Percentiles rank a stretch among this genome's conserved stretches.
phyloP scores from a whole-genome alignment of 2,113 vertebrate genomes.

The Sinosuthora webbiana region DNA sequence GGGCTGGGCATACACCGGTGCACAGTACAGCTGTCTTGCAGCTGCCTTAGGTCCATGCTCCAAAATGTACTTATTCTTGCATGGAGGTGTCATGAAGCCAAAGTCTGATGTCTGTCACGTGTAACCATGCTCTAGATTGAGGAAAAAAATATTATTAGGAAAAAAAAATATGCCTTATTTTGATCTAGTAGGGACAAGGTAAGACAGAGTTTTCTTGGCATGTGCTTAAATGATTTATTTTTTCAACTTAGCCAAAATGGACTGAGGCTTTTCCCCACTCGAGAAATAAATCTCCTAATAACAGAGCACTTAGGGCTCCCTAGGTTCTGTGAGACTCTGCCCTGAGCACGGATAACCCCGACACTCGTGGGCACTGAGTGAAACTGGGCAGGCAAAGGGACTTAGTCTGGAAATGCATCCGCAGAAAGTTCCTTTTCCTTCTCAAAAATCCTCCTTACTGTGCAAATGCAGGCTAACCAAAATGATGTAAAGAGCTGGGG shows the following conservation, averaged over 20 bases:
- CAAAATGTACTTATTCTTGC: background rate
- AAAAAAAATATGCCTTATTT: background rate
- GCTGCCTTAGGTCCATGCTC: background rate
- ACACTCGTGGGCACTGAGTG: accelerated
- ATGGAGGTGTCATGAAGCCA: background rate
- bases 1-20: background rate
- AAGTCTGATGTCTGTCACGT: background rate
- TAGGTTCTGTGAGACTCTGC: background rate
- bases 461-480: background rate
- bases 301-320: background rate
- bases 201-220: background rate
- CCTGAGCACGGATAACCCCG: accelerated
- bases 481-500: background rate
- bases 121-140: background rate
- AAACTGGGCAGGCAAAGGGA: background rate
- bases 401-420: background rate
- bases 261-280: accelerated
- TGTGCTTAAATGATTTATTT: background rate
- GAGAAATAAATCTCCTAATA: background rate
- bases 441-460: background rate
- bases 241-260: background rate
- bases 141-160: background rate
- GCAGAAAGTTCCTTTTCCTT: background rate
- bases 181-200: background rate
- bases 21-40: background rate